Conservation (phyloP, 1,140 invertebrate species). For the Drosophila truncata region DNA sequence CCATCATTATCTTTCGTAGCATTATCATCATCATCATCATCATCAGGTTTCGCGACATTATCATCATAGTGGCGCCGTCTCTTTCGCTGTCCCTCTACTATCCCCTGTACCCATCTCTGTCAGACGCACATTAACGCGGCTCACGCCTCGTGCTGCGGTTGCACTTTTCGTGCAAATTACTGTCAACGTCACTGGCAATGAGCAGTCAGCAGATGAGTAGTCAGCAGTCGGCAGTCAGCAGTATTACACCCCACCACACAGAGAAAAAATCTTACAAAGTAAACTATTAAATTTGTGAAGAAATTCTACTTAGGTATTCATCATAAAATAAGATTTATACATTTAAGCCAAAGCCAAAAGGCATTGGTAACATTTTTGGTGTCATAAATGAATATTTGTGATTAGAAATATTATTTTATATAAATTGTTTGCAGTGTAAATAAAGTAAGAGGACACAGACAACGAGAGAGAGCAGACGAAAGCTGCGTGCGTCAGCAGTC, state of each 20-base stretch:
- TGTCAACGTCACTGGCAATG: conserved; percentile 69
- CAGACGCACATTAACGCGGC: conserved; percentile 65
- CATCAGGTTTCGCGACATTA: conserved; percentile 7
- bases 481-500: conserved; percentile 50
- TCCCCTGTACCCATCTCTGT: background rate
- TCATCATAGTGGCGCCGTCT: conserved; percentile 1
- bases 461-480: background rate
- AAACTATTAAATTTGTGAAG: background rate
- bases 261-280: background rate
- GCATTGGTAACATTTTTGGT: background rate
- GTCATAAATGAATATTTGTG: background rate
- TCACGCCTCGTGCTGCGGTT: conserved; percentile 73
- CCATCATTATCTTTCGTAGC: conserved; percentile 31
- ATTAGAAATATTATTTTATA: background rate
- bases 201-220: conserved; percentile 44
- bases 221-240: conserved; percentile 18
- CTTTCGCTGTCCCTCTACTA: background rate
- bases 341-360: background rate
- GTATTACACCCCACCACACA: conserved; percentile 20
- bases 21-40: conserved; percentile 35
- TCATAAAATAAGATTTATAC: background rate
- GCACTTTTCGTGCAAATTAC: conserved; percentile 79
- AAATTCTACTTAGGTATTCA: background rate
- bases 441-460: background rate
- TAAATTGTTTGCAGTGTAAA: background rate